These are phyloP conservation scores for Saguinus imperator DNA, from an alignment of 2,113 vertebrate species.

Conservation along the genomic window DNA sequence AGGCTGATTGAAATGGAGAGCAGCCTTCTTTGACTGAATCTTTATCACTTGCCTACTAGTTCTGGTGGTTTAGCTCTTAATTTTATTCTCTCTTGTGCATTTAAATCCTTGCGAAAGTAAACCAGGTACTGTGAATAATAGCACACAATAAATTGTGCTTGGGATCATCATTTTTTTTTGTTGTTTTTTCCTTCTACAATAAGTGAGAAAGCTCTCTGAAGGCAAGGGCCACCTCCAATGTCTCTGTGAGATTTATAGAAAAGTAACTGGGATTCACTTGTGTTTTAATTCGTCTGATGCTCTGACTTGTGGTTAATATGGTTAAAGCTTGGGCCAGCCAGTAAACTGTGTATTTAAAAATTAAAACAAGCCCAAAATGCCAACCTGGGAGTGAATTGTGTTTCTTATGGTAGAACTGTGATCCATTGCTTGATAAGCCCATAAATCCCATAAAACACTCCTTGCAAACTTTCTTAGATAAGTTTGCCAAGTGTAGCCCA, in stretches of 20 bases:
- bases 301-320: background rate
- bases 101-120: background rate
- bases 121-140: background rate
- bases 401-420: background rate
- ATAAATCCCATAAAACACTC: background rate
- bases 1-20: background rate
- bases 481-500: background rate
- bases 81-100: background rate
- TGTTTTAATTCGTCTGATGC: background rate
- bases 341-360: background rate
- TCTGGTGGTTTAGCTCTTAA: background rate
- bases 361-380: slow-evolving; percentile 43
- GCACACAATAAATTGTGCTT: background rate
- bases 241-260: background rate
- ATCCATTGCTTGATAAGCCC: rapidly evolving
- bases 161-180: background rate
- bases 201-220: background rate
- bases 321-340: background rate
- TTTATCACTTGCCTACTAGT: background rate
- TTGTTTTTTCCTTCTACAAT: background rate
- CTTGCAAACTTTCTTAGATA: background rate
- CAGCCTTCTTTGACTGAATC: background rate
- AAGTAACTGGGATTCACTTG: background rate
- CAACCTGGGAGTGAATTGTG: background rate
- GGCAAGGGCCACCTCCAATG: background rate